Conservation (phyloP, 2,113 vertebrate species). For the Thamnophis sirtalis region DNA sequence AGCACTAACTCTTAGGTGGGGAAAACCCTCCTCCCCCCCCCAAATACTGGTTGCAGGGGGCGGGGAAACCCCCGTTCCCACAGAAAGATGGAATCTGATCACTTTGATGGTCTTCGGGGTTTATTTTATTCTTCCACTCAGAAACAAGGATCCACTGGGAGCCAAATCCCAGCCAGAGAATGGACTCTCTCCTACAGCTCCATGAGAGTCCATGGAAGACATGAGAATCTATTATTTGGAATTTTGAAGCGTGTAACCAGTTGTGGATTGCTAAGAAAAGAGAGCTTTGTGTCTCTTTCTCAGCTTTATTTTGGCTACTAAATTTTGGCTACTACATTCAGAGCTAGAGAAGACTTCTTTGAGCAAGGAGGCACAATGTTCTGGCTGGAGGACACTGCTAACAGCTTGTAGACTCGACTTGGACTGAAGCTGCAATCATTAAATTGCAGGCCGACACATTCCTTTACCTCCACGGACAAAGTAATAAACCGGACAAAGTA, state of each 20-base stretch:
- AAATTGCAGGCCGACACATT: rapidly evolving
- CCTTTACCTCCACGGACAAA: background rate
- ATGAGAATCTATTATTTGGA: no score
- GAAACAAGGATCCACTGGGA: background rate
- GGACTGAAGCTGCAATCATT: rapidly evolving
- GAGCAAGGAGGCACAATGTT: background rate
- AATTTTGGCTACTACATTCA: background rate
- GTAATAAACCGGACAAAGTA: background rate
- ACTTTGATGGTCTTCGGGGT: background rate
- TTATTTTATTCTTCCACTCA: background rate
- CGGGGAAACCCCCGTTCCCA: background rate
- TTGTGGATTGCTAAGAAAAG: background rate
- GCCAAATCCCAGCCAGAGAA: background rate
- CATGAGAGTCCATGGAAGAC: background rate
- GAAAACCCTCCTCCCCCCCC: background rate
- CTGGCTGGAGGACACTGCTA: background rate
- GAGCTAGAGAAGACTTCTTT: background rate
- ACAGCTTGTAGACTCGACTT: no score
- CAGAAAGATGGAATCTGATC: background rate
- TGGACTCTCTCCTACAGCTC: background rate
- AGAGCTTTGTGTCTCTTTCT: background rate
- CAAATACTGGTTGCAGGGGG: background rate
- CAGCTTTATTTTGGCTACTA: background rate
- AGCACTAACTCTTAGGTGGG: background rate
- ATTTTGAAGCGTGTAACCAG: background rate